phyloP scores from a whole-genome alignment of 2,888 invertebrate genomes.

The Nephrotoma guestfalica region DNA sequence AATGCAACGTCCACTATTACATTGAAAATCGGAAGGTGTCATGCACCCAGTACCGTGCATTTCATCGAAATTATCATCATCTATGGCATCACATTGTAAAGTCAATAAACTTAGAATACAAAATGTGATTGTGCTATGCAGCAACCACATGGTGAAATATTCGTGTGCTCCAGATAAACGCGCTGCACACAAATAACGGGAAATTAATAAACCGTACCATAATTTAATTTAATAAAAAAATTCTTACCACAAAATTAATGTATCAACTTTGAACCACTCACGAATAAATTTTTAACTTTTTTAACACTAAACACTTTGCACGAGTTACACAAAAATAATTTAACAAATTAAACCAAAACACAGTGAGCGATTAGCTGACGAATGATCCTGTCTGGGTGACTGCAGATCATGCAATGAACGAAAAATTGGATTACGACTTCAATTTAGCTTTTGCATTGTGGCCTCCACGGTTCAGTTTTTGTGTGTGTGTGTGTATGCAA shows the following conservation, averaged over 20 bases:
- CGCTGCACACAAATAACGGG: neutral
- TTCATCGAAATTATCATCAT: neutral
- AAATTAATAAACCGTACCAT: neutral
- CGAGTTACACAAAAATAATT: neutral
- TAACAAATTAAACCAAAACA: neutral
- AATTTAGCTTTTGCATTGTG: neutral
- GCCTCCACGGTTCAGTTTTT: no score
- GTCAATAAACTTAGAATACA: neutral
- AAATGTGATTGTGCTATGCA: neutral
- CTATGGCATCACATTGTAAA: neutral
- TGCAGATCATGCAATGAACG: neutral
- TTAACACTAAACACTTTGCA: no score
- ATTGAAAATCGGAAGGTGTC: conserved; percentile 25
- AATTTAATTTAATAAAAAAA: no score
- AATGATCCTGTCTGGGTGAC: neutral
- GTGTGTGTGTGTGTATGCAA: no score
- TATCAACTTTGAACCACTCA: no score
- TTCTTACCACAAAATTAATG: no score
- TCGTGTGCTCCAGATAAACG: neutral
- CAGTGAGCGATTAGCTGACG: neutral
- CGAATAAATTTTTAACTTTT: no score
- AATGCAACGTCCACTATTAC: conserved; percentile 41
- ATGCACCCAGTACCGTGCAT: neutral
- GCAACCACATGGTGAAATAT: neutral
- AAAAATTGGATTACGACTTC: neutral